These are phyloP conservation scores for Condylostylus longicornis DNA, from an alignment of 1,140 invertebrate species.

Conservation along the genomic window DNA sequence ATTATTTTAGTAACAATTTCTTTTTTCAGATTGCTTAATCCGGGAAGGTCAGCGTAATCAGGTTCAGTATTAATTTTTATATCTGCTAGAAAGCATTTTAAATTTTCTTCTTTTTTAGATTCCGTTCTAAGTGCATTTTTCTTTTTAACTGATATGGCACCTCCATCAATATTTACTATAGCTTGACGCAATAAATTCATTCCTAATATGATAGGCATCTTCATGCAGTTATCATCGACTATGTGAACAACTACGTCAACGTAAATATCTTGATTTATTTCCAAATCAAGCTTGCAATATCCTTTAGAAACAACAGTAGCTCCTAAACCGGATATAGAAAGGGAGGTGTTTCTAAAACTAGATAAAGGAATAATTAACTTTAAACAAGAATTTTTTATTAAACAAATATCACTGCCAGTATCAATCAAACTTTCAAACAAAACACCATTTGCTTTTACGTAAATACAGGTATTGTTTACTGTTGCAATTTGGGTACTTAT, in stretches of 20 bases:
- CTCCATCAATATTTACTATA: background rate
- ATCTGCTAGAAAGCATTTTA: background rate
- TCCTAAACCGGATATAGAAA: background rate
- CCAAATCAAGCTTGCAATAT: background rate
- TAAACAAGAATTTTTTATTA: background rate
- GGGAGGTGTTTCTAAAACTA: background rate
- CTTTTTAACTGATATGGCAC: background rate
- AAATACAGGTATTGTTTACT: background rate
- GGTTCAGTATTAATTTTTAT: background rate
- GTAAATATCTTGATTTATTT: background rate
- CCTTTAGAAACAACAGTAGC: background rate
- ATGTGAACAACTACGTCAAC: background rate
- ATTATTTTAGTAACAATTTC: background rate
- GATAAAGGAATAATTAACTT: background rate
- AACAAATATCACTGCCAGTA: background rate
- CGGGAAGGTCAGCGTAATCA: background rate
- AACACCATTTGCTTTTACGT: background rate
- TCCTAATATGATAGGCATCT: background rate
- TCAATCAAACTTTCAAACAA: background rate
- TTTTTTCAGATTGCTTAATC: background rate
- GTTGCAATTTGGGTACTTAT: background rate
- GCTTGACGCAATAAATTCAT: background rate
- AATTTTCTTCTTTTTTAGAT: background rate
- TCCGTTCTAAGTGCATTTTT: background rate
- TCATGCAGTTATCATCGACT: background rate